Conservation (phyloP, 1,140 invertebrate species). For the Orius insidiosus region DNA sequence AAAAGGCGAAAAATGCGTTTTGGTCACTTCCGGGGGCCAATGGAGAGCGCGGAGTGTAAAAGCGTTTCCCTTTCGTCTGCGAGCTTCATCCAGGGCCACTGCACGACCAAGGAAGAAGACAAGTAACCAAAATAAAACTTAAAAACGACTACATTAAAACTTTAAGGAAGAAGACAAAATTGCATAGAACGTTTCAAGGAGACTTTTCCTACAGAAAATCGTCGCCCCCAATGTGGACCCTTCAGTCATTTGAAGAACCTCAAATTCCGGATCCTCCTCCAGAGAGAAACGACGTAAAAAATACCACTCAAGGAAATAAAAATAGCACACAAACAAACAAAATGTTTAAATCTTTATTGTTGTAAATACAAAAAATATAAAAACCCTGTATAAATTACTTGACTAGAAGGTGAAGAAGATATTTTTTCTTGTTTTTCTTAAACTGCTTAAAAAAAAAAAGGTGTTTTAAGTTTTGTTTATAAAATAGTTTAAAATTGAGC, state of each 20-base stretch:
- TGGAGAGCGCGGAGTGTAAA: constrained; percentile 37
- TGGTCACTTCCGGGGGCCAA: constrained; percentile 30
- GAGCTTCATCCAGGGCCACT: constrained; percentile 28
- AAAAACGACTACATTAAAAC: neutral
- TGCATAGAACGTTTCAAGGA: neutral
- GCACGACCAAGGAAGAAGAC: neutral
- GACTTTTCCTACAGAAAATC: constrained; percentile 7
- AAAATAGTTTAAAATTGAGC: too few relatives aligned
- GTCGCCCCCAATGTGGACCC: constrained; percentile 13
- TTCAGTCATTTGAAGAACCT: neutral
- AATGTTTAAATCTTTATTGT: too few relatives aligned
- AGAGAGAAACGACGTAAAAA: too few relatives aligned
- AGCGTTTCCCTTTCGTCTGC: constrained; percentile 34
- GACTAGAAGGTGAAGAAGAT: too few relatives aligned
- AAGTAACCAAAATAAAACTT: neutral
- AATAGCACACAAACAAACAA: too few relatives aligned
- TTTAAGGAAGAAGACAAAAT: neutral
- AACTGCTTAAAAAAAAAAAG: too few relatives aligned
- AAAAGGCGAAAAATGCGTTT: constrained; percentile 31
- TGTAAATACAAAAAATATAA: too few relatives aligned
- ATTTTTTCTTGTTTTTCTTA: too few relatives aligned
- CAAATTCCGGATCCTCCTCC: too few relatives aligned
- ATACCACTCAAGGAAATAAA: too few relatives aligned
- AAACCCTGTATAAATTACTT: too few relatives aligned
- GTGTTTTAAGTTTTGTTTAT: too few relatives aligned